Base-by-base conservation (phyloP, 2,888 invertebrate genomes). In the Heterodera filipjevi region DNA sequence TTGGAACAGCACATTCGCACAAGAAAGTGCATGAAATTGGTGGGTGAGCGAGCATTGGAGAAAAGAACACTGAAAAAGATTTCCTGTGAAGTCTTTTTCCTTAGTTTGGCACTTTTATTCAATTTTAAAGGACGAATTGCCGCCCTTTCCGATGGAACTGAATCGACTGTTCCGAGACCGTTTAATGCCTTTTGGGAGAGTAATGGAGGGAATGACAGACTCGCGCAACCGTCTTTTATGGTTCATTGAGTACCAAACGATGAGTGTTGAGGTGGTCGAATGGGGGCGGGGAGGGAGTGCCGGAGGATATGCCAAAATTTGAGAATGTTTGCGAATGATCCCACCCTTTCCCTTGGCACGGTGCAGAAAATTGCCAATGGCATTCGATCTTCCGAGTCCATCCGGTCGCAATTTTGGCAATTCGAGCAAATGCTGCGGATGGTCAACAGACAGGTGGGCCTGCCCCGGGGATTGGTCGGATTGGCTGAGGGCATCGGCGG, bases 231-330 rank as follows among this genome's bases (percentile, higher is more conserved):
- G 89, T 33, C 80, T 88, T 6, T 80, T 89, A 22, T 89, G 88
- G 89, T 89, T 83, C 78, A 86, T 87, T 33, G 89, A 89, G 66
- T 89, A 89, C 77, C 84, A 83, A 1, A 84, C 89, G 0, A 86
- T 89, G 53, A 86, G 86, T 72, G 85, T 89, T 12, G 89, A 88
- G 83, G 87, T 87, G 49, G 49, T n/a, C n/a, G n/a, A n/a, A n/a
- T n/a, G 49, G 49, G 49, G 49, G 46, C 12, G 49, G 49, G 49
- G 44, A 12, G 44, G 44, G 44, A 44, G 44, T n/a, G n/a, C n/a
- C n/a, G 39, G 39, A 39, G 39, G 10, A 12, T 10, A 12, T 39
- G 39, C 39, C 39, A 39, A 39, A 39, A 39, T 12, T 6, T 6
- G 39, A 39, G 10, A 39, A 39, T 39, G 39, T 12, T 2, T 39